Percentiles rank a stretch among this genome's conserved stretches.
phyloP scores from a whole-genome alignment of 2,113 vertebrate genomes.

The Spermophilus dauricus region DNA sequence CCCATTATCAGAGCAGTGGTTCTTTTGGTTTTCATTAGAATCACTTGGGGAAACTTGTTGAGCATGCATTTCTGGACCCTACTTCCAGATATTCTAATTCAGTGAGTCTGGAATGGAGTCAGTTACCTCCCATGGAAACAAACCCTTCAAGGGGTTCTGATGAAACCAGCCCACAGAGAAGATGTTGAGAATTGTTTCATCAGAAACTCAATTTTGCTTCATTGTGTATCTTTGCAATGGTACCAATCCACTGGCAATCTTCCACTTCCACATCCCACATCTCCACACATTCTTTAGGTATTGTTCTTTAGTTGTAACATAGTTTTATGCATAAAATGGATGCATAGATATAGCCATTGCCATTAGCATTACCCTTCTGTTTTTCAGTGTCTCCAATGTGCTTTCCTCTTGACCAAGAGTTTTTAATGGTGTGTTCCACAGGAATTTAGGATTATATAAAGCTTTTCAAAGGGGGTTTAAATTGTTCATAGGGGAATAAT shows the following conservation, averaged over 20 bases:
- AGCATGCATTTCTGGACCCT: not conserved
- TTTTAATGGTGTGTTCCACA: not conserved
- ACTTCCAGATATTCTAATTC: not conserved
- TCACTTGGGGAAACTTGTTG: not conserved
- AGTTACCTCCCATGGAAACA: not conserved
- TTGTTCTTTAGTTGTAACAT: conserved; percentile 1
- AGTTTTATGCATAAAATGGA: not conserved
- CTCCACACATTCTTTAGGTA: not conserved
- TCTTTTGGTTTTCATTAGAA: not conserved
- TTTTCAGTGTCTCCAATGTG: not conserved
- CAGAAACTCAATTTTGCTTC: not conserved
- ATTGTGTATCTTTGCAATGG: not conserved
- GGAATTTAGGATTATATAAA: not conserved
- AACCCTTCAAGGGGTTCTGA: not conserved
- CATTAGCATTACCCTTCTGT: not conserved
- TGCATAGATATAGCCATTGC: not conserved
- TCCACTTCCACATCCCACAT: not conserved
- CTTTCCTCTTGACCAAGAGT: conserved; percentile 25
- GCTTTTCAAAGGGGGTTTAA: conserved; percentile 38
- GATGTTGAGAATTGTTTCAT: not conserved
- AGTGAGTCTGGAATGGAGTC: not conserved
- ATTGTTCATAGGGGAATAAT: conserved; percentile 44
- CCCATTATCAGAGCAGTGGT: not conserved
- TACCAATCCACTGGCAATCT: not conserved
- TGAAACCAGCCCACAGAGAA: not conserved